Evolutionary conservation across 2,113 vertebrate genomes (phyloP).

Genomic region (Tachysurus vachellii): DNA sequence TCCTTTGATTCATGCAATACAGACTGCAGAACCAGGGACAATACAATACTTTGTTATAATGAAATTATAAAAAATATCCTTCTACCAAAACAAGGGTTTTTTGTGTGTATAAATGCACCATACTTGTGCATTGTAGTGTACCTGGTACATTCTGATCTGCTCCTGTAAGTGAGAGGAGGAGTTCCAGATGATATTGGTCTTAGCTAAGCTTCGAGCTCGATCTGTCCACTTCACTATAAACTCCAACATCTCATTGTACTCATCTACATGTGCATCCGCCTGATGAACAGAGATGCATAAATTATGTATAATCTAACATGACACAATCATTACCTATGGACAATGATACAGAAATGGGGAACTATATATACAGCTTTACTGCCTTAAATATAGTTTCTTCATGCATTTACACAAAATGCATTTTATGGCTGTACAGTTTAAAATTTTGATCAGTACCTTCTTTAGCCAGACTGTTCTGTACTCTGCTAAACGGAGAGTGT

Average conservation of each 20-base stretch:
- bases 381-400: not conserved
- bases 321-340: not conserved
- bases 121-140: slow-evolving; percentile 54
- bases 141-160: slow-evolving; percentile 88
- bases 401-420: not conserved
- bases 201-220: slow-evolving; percentile 83
- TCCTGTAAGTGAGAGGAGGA: slow-evolving; percentile 88
- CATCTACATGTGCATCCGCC: slow-evolving; percentile 85
- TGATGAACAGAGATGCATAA: slow-evolving; percentile 66
- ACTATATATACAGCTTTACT: not conserved
- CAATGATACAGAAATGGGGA: not conserved
- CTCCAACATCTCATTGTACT: slow-evolving; percentile 86
- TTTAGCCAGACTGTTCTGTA: slow-evolving; percentile 79
- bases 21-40: slow-evolving; percentile 67
- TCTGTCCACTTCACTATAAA: slow-evolving; percentile 88
- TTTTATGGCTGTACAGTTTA: not conserved
- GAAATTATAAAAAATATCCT: not conserved
- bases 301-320: not conserved
- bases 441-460: slow-evolving; percentile 81
- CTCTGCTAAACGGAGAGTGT: slow-evolving; percentile 82
- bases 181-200: slow-evolving; percentile 84
- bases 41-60: not conserved
- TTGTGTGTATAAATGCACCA: not conserved
- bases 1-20: slow-evolving; percentile 89
- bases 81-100: not conserved